Evolutionary conservation across 1,140 invertebrate genomes (phyloP), one percentile per base, ranked within the genome.

Genomic region (Zaprionus tsacasi): DNA sequence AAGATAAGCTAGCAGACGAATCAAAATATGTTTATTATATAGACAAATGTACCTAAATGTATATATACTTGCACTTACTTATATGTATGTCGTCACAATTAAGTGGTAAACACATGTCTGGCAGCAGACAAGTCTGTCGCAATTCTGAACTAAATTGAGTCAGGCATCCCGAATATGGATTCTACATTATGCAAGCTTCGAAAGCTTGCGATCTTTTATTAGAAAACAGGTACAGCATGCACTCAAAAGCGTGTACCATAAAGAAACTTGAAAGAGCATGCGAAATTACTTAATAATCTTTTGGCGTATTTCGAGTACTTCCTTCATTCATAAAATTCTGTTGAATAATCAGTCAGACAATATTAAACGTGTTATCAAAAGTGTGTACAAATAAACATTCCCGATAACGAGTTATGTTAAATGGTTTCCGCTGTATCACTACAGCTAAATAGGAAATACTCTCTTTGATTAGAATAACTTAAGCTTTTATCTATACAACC

Each of bases 1-100:
- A 50, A 38, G 57, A 74, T 73, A 69, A 74, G 66, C 33, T n/a
- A 12, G 25, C 36, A 36, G 27, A 56, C 33, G 30, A 48, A 17
- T 30, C 21, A 38, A 27, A 38, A 54, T 8, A 21, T 3, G 6
- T 15, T 6, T 10, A 15, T 21, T 52, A 40, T 55, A 25, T 54
- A 30, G 13, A n/a, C 35, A 52, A 11, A 36, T 52, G 48, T 63
- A 25, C 17, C 6, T 48, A 10, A 8, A 2, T 8, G 6, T 15
- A 2, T 1, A 21, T 48, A 21, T 48, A 25, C 21, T 15, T 21
- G 17, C n/a, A 50, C 45, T 50, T 11, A 50, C 45, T 50, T 25
- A 50, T 50, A 12, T 21, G 21, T 50, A 12, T 21, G 21, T 12
- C 11, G 45, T 12, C 17, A 12, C 11, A 50, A 50, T 50, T 45